Base-by-base conservation (phyloP, 2,113 vertebrate genomes). In the Catharus bicknelli region DNA sequence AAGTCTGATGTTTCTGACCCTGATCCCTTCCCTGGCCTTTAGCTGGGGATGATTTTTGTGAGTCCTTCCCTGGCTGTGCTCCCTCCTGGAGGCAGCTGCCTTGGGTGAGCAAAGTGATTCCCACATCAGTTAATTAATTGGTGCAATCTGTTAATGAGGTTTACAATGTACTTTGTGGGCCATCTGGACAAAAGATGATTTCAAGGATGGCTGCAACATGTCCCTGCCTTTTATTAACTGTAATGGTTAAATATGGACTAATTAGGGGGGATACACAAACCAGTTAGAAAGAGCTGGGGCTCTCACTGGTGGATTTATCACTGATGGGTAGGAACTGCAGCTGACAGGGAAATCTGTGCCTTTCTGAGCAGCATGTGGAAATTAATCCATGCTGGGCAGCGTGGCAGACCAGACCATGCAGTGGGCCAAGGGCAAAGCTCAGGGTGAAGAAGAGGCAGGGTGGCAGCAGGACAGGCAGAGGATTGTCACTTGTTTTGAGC, bases 151-250 rank as follows among this genome's bases (percentile, higher is more conserved):
- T 83, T 90, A 94, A 87, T 90, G 94, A 91, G 68, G 27, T 83
- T 95, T 90, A 20, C 51, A 55, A 47, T 29, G 84, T 74, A 55
- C 51, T 94, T 85, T 47, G 78, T 21, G 70, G 70, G 86, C 91
- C 91, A 88, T 91, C 93, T 94, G 93, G 91, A 87, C 75, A 55
- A 77, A 89, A 91, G 87, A 92, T 76, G 50, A 53, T 87, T 93
- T 94, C 0, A 2, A 94, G 70, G 54, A 73, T 19, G 47, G n/a
- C 54, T 90, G 81, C 48, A 69, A 43, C 0, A 4, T 32, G 47
- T 34, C 36, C 42, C 78, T 91, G 84, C 42, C 78, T 92, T 91
- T 94, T 92, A 80, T 80, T 23, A 20, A 62, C 1, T 0, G 17
- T 87, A 69, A 76, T 83, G 69, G 76, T 76, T 93, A 91, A 91